Evolutionary conservation across 1,140 invertebrate genomes (phyloP), one percentile per base, ranked within the genome.

Genomic region (Brachionus paranguensis): DNA sequence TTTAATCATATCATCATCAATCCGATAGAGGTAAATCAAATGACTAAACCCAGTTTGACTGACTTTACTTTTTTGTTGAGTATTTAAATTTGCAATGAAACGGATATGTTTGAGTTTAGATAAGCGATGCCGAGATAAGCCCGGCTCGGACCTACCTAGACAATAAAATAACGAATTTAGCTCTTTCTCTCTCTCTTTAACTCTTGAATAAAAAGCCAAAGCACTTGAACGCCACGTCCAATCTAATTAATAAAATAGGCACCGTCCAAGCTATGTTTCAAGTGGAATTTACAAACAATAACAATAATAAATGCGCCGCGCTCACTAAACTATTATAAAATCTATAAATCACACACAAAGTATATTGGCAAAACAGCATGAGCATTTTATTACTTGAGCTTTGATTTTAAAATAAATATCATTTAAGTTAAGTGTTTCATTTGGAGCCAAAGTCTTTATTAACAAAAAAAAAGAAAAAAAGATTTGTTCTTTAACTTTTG

Each of bases 301-400:
- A 72, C 68, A 72, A 72, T 11, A 72, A 72, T 41, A 72, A 72
- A 72, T 72, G 68, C 29, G 68, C 68, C 68, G 68, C 20, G 24
- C 33, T 41, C 37, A 43, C 41, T 41, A 20, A 72, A 72, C 33
- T 72, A 72, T 72, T 72, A 72, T 72, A 72, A 72, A 72, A 72
- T 72, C 68, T 72, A 72, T 72, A 72, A 72, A 72, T 72, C 68
- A 72, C 68, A 41, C 68, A 72, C 68, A 41, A 72, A 72, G 37
- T 41, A 72, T 43, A 43, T 72, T 72, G 68, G 68, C 41, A 72
- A 72, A 72, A 72, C 68, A 72, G 68, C 68, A 72, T 72, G 68
- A 72, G 68, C 65, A 68, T 72, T 72, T 72, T 72, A 72, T 72
- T 45, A 72, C 68, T 72, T 72, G 68, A 72, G 68, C 68, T 72